phyloP scores from a whole-genome alignment of 2,888 invertebrate species.

The Tenthredo distinguenda region DNA sequence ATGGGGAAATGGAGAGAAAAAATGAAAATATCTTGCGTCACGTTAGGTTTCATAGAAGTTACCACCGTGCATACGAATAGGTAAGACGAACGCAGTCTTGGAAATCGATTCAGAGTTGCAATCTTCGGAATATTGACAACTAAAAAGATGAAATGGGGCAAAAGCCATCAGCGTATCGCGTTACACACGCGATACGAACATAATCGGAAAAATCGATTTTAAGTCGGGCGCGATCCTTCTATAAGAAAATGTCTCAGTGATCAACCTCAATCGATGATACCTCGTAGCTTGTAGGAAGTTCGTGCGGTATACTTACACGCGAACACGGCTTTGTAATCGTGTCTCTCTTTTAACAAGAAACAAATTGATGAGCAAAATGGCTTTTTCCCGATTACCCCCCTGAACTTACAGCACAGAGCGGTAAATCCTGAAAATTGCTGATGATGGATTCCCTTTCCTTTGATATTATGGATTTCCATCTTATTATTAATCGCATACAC shows the following conservation, averaged over 20 bases:
- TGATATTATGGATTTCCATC: background rate
- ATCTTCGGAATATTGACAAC: conserved; percentile 36
- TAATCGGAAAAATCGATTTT: conserved; percentile 29
- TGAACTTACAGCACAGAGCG: background rate
- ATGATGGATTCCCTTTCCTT: background rate
- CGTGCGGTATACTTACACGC: background rate
- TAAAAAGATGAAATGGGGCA: conserved; percentile 21
- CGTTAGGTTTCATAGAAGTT: background rate
- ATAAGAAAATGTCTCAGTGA: conserved; percentile 22
- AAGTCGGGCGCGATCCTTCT: background rate
- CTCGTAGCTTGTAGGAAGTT: background rate
- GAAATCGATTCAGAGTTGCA: conserved; percentile 12
- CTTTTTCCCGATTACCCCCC: background rate
- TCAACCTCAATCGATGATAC: background rate
- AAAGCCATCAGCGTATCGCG: conserved; percentile 19
- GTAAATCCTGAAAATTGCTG: background rate
- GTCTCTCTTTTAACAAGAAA: background rate
- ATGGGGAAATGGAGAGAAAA: background rate
- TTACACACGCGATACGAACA: conserved; percentile 28
- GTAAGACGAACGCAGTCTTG: background rate
- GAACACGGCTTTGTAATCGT: background rate
- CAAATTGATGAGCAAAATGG: background rate
- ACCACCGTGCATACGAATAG: background rate
- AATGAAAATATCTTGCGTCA: background rate
- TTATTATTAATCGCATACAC: background rate